phyloP scores from a whole-genome alignment of 2,113 vertebrate species.

The Nycticebus coucang region DNA sequence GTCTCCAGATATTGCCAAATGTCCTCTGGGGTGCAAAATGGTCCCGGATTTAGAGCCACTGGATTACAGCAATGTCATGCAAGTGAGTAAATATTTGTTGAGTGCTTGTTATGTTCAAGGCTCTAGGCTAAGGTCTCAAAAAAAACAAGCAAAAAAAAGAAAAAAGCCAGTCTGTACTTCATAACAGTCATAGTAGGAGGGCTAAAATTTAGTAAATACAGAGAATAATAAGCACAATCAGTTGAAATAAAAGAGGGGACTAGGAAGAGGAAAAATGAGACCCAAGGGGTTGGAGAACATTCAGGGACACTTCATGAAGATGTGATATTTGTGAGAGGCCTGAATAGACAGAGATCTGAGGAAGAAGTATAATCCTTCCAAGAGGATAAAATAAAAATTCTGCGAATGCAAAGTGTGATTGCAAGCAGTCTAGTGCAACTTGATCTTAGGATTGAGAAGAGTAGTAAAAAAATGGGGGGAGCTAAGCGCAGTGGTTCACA shows the following conservation, averaged over 20 bases:
- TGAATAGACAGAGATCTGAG: neutral
- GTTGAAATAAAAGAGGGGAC: neutral
- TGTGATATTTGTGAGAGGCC: neutral
- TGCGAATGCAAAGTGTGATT: neutral
- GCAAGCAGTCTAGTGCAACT: neutral
- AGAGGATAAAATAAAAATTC: neutral
- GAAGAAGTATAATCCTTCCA: neutral
- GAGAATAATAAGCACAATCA: neutral
- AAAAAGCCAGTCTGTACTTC: neutral
- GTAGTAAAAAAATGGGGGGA: neutral
- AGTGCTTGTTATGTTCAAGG: neutral
- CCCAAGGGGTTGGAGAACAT: neutral
- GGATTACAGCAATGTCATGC: neutral
- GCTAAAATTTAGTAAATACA: neutral
- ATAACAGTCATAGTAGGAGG: neutral
- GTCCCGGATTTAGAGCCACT: neutral
- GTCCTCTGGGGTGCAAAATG: neutral
- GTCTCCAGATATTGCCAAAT: constrained; percentile 22
- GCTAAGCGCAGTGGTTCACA: neutral
- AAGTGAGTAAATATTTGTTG: constrained; percentile 9
- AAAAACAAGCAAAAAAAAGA: neutral
- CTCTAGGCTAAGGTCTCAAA: neutral
- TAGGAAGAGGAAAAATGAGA: neutral
- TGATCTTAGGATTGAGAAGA: neutral
- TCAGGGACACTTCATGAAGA: neutral